Base-by-base conservation (phyloP, 2,113 vertebrate species). In the Prochilodus magdalenae region DNA sequence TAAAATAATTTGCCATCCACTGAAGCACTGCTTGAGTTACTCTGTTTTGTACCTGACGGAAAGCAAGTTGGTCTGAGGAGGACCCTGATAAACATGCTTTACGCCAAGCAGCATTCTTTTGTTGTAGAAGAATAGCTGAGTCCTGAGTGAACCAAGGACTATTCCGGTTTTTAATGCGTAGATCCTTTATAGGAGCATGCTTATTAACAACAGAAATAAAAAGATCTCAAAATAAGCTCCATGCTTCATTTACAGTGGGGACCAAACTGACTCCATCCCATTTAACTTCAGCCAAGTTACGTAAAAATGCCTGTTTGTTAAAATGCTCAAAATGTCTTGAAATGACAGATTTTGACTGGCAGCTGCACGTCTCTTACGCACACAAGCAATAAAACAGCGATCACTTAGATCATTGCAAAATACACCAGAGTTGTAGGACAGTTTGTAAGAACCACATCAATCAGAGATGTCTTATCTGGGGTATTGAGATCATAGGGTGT, bases 401-500 rank as follows among this genome's bases (percentile, higher is more conserved):
- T 74, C 4, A 36, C 29, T 74, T 1, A 74, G 27, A n/a, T 57
- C 70, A 26, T 16, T 29, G 26, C 66, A 69, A 11, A 69, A 44
- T 1, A 70, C 63, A 5, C 63, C 63, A 6, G 33, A 70, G 0
- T 24, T 11, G 10, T 44, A 0, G 55, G 55, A 8, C 55, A 60
- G 4, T 75, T 62, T 62, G 73, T 75, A 26, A 75, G 33, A 20
- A 60, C 6, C 22, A 75, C n/a, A 26, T 75, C 55, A 10, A 26
- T 44, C 55, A 75, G 22, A 14, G 55, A 26, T 5, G 55, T 22
- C 22, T 62, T 62, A 16, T 27, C 16, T 27, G 27, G 16, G 10
- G 27, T 4, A 20, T 22, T 75, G 18, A 8, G 33, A 47, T 44
- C 57, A 27, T 26, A 27, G 57, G 57, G 12, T 47, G 24, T 5